phyloP scores from a whole-genome alignment of 1,140 invertebrate species.

The Lordiphosa clarofinis region DNA sequence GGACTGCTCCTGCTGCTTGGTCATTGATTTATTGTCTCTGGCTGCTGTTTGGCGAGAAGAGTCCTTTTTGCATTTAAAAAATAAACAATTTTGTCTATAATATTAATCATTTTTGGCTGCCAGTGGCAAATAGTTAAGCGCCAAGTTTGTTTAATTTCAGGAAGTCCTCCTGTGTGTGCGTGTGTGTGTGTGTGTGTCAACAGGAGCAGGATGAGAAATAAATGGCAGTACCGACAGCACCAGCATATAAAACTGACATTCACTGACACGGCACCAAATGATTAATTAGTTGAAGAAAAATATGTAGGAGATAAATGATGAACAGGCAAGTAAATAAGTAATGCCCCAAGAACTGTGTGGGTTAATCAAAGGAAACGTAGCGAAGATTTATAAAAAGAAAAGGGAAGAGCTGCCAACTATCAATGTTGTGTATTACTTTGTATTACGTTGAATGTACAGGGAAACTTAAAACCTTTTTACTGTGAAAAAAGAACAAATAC shows the following conservation, averaged over 20 bases:
- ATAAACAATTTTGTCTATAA: conserved; percentile 12
- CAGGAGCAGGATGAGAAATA: conserved; percentile 37
- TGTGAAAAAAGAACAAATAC: too few species aligned
- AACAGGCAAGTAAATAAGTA: too few species aligned
- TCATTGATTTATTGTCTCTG: conserved; percentile 69
- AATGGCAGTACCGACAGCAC: conserved; percentile 70
- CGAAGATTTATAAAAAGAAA: too few species aligned
- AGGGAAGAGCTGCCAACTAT: too few species aligned
- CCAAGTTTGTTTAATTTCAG: conserved; percentile 73
- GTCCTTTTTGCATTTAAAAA: conserved; percentile 25
- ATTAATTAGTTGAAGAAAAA: conserved; percentile 52
- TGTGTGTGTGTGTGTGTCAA: conserved; percentile 31
- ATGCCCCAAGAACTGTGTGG: too few species aligned
- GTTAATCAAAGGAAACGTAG: too few species aligned
- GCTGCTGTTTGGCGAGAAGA: neutral
- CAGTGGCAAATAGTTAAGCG: conserved; percentile 52
- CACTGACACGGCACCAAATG: conserved; percentile 58
- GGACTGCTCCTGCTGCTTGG: conserved; percentile 25
- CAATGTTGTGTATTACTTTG: too few species aligned
- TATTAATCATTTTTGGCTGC: conserved; percentile 62
- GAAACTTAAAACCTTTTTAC: too few species aligned
- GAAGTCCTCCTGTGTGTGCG: conserved; percentile 4
- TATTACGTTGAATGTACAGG: too few species aligned
- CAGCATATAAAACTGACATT: conserved; percentile 76
- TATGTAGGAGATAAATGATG: conserved; percentile 7